Percentiles rank a stretch among this genome's conserved stretches.
Conservation (phyloP, 2,888 invertebrate species). For the Leptopilina syphax region DNA sequence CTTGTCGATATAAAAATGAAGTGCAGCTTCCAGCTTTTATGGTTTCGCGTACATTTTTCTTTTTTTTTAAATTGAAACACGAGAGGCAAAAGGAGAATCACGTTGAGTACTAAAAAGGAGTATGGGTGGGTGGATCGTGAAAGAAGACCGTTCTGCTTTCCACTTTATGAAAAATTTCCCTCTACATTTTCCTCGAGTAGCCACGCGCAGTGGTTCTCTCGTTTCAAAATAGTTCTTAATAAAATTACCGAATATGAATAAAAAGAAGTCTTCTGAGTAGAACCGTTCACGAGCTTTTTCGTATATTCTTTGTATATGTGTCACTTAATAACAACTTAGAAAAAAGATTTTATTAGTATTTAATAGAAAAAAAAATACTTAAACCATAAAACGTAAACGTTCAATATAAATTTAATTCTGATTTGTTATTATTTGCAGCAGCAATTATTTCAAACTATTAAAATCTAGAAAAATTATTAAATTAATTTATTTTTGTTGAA, state of each 20-base stretch:
- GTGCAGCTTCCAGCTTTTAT: neutral
- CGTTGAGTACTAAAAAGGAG: neutral
- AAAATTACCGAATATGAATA: slow-evolving; percentile 9
- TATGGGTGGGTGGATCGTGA: slow-evolving; percentile 1
- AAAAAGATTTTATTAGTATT: too few species aligned
- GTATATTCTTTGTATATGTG: too few species aligned
- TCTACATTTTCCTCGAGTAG: slow-evolving; percentile 19
- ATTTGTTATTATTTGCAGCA: too few species aligned
- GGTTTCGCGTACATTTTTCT: neutral
- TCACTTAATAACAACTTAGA: too few species aligned
- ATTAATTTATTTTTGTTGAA: too few species aligned
- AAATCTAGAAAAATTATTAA: too few species aligned
- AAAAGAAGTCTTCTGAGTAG: neutral
- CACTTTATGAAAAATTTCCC: slow-evolving; percentile 24
- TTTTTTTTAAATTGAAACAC: slow-evolving; percentile 1
- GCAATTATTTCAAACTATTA: too few species aligned
- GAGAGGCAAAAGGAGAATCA: slow-evolving; percentile 20
- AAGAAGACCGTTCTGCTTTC: slow-evolving; percentile 18
- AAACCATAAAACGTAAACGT: too few species aligned
- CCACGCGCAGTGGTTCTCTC: neutral
- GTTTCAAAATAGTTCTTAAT: neutral
- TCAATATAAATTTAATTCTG: too few species aligned
- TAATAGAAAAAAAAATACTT: too few species aligned
- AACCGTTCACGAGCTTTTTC: too few species aligned
- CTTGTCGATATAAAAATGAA: slow-evolving; percentile 26